Conservation (phyloP, 2,888 invertebrate genomes). For the Leucoma salicis region DNA sequence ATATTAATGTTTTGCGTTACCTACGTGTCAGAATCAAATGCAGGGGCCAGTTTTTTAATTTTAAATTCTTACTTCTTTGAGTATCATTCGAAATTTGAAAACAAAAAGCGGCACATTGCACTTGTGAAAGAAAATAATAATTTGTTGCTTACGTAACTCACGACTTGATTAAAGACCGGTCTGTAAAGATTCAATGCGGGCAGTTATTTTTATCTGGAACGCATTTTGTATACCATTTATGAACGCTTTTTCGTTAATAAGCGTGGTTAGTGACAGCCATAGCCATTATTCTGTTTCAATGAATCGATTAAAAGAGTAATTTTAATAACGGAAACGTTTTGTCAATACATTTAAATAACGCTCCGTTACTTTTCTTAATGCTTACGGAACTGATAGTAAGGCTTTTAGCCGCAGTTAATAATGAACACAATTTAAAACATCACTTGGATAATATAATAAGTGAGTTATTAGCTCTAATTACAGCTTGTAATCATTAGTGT, state of each 20-base stretch:
- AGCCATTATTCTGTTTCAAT: conserved; percentile 10
- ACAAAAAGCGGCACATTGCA: conserved; percentile 9
- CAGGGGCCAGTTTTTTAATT: too few relatives aligned
- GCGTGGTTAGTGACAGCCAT: conserved; percentile 4
- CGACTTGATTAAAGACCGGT: conserved; percentile 16
- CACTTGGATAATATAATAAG: conserved; percentile 22
- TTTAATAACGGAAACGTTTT: conserved; percentile 13
- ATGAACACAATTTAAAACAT: conserved; percentile 11
- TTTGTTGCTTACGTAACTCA: conserved; percentile 19
- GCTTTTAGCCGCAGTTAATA: neutral
- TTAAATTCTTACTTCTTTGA: too few relatives aligned
- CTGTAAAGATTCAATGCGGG: conserved; percentile 20
- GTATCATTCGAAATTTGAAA: conserved; percentile 12
- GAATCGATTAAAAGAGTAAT: neutral
- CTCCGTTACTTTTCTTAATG: too few relatives aligned
- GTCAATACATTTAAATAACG: too few relatives aligned
- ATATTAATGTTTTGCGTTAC: too few relatives aligned
- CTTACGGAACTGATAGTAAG: neutral
- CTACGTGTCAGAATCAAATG: too few relatives aligned
- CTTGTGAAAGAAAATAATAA: conserved; percentile 12
- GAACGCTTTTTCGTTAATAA: conserved; percentile 20
- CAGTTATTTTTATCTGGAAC: conserved; percentile 33
- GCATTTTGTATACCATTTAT: conserved; percentile 23
- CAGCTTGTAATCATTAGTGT: conserved; percentile 23
- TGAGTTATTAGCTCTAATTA: conserved; percentile 35